Base-by-base conservation (phyloP, 2,888 invertebrate genomes). In the Lepidocyrtoides sp. region DNA sequence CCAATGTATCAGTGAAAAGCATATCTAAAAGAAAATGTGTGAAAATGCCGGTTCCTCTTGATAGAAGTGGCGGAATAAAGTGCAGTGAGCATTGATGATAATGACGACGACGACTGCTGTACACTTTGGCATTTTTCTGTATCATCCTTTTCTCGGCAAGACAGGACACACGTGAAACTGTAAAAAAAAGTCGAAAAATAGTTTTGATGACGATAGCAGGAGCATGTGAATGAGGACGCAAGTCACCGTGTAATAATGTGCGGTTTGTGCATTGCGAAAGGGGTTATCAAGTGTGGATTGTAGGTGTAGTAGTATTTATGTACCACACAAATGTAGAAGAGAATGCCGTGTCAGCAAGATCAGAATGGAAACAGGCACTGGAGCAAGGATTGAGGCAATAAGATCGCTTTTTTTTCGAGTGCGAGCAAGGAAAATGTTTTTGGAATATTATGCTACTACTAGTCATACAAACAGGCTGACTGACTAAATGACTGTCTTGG, bases 311-410 rank as follows among this genome's bases (percentile, higher is more conserved):
- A 36, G 36, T 36, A 36, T n/a, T n/a, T 41, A 63, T 32, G 77
- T 79, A 79, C 54, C 44, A 14, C 26, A 51, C 51, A 79, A 36
- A 14, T 36, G 20, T 72, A n/a, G n/a, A 17, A 17, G 44, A 82
- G 32, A 63, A 10, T 41, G 44, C 44, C 60, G 60, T 81, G 82
- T 82, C 82, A 82, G 82, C 82, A 44, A 48, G 60, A 63, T 44
- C 23, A 26, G 48, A 82, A 82, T 82, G 82, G 44, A 63, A 82
- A 48, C 75, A 79, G 79, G 57, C 79, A 36, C 3, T 79, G 20
- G 79, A 57, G 26, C 2, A 14, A 75, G 26, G 29, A 75, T 14
- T 79, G 36, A 57, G 10, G 36, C 2, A 36, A 54, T 32, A 79
- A 75, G 1, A 79, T 29, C 3, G n/a, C n/a, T 54, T n/a, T 10